Conservation (phyloP, 2,797 vertebrate species). For the Erpetoichthys calabaricus region DNA sequence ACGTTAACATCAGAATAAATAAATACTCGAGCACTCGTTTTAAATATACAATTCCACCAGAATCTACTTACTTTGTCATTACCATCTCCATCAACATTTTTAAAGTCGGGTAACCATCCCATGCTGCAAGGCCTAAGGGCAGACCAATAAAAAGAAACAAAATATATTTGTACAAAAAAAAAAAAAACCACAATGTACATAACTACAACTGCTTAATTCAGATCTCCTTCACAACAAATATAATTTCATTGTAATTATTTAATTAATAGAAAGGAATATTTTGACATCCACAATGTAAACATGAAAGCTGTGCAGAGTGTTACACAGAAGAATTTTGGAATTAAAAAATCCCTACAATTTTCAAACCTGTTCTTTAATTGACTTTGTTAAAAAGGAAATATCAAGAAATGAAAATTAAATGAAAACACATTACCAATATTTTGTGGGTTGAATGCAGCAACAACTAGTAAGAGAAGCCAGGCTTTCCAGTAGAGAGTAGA, state of each 20-base stretch:
- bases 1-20: no score
- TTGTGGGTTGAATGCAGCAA: constrained; percentile 91
- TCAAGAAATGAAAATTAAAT: not conserved
- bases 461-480: constrained; percentile 87
- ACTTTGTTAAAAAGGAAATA: no score
- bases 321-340: not conserved
- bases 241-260: no score
- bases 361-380: no score
- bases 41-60: no score
- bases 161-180: not conserved
- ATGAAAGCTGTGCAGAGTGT: rapidly evolving
- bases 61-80: constrained; percentile 80
- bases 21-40: no score
- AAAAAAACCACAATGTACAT: no score
- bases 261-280: no score
- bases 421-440: constrained; percentile 69
- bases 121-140: constrained; percentile 72
- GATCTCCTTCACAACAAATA: no score
- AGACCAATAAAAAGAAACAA: not conserved
- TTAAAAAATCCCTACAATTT: no score
- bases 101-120: constrained; percentile 90
- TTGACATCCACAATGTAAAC: no score
- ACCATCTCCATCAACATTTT: constrained; percentile 99
- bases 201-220: no score
- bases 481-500: constrained; percentile 96